Percentiles rank a stretch among this genome's conserved stretches.
phyloP scores from a whole-genome alignment of 2,888 invertebrate genomes.

The Onchidella celtica region DNA sequence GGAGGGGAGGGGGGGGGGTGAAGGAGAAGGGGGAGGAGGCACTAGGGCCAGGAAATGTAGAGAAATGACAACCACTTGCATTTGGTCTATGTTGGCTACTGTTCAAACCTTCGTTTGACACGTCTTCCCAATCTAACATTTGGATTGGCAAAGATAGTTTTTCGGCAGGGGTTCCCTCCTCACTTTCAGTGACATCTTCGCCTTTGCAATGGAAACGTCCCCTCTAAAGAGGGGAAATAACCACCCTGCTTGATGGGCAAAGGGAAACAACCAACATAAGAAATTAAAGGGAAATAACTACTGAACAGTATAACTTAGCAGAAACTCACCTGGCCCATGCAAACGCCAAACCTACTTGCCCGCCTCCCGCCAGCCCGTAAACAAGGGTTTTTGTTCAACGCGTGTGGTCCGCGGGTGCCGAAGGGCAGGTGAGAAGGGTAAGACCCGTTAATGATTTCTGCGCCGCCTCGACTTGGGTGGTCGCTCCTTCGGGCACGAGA shows the following conservation, averaged over 20 bases:
- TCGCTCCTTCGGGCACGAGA: not conserved
- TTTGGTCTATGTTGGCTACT: too few relatives aligned
- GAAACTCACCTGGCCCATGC: slow-evolving; percentile 29
- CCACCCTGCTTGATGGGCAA: slow-evolving; percentile 9
- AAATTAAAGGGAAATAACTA: slow-evolving; percentile 33
- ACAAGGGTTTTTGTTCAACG: slow-evolving; percentile 38
- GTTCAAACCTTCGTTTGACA: too few relatives aligned
- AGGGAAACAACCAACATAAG: slow-evolving; percentile 26
- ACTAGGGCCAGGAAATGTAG: too few relatives aligned
- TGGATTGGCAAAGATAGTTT: too few relatives aligned
- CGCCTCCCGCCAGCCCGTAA: slow-evolving; percentile 30
- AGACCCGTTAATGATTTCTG: slow-evolving; percentile 34
- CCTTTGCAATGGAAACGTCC: slow-evolving; percentile 20
- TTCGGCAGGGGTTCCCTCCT: too few relatives aligned
- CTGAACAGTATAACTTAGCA: slow-evolving; percentile 22
- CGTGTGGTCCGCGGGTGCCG: slow-evolving; percentile 32
- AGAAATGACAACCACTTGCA: too few relatives aligned
- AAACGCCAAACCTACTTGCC: slow-evolving; percentile 22
- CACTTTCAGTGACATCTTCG: too few relatives aligned
- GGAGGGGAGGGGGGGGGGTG: too few relatives aligned
- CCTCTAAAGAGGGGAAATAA: slow-evolving; percentile 27
- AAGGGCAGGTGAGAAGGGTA: slow-evolving; percentile 33
- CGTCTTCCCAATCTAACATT: too few relatives aligned
- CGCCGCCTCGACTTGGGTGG: slow-evolving; percentile 37
- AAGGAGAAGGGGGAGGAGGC: too few relatives aligned